Evolutionary conservation across 2,113 vertebrate species (phyloP), one percentile per base, ranked within the genome.

Genomic region (Misgurnus anguillicaudatus): DNA sequence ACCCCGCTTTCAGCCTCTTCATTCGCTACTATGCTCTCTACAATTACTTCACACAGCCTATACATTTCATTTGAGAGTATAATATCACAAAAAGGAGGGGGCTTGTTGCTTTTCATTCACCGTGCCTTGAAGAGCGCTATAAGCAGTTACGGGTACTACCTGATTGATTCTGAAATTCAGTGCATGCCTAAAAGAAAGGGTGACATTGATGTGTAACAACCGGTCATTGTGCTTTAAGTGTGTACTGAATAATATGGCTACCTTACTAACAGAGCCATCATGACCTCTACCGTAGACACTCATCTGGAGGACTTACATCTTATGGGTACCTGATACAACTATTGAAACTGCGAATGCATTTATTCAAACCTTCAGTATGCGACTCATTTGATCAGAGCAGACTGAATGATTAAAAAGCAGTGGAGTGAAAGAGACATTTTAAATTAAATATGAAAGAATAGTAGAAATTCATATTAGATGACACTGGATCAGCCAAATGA

Each of bases 1-100:
- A 78, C 74, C 67, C 21, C 42, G 75, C 64, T 41, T 67, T 66
- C 61, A 66, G 38, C 66, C 82, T 80, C 72, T 77, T 80, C 73
- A 72, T 14, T 42, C 19, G 21, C 48, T 1, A 36, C 81, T 45
- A 31, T 74, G 57, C 76, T 74, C 62, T 55, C 62, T 60, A 47
- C 78, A 72, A 72, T 80, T 74, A 55, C 69, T 74, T 45, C 51
- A 24, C 47, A 19, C n/a, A 75, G 63, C 58, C 60, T 48, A 67
- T 69, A 57, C 39, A 67, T 62, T 14, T 42, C 47, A 53, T 55
- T 41, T 73, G 82, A 68, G 58, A 31, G 72, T 62, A 48, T 75
- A 62, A 62, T 62, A 62, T 45, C 72, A 47, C 39, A 7, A 36
- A 62, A 21, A 31, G 58, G 58, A 10, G 21, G 21, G 39, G 42